These are phyloP conservation scores for Neopelma chrysocephalum DNA, from an alignment of 2,797 vertebrate species.

Conservation along the genomic window DNA sequence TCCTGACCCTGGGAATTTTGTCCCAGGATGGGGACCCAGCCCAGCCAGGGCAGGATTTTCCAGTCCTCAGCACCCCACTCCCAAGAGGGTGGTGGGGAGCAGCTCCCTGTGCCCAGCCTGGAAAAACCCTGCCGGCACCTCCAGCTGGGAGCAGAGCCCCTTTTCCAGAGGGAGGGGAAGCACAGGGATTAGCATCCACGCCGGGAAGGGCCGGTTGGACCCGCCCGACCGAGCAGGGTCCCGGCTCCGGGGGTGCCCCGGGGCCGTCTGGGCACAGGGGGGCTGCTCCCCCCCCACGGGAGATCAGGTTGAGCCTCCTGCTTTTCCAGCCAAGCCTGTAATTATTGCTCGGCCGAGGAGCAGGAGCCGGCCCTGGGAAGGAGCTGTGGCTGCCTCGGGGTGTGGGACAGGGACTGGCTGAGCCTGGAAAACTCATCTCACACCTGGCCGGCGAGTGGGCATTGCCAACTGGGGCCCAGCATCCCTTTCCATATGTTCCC, in stretches of 20 bases:
- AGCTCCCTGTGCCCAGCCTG: neutral
- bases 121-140: neutral
- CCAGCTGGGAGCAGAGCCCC: neutral
- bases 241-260: neutral
- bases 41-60: neutral
- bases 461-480: fast-evolving
- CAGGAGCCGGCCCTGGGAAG: neutral
- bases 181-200: neutral
- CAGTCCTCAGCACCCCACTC: fast-evolving
- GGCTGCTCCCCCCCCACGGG: neutral
- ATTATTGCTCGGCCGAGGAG: neutral
- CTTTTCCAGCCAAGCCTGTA: neutral
- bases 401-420: neutral
- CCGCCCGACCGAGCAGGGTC: neutral
- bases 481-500: fast-evolving
- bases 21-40: neutral
- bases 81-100: neutral
- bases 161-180: neutral
- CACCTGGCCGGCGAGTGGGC: fast-evolving
- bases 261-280: neutral
- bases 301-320: constrained; percentile 7
- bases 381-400: neutral
- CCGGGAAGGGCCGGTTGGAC: neutral
- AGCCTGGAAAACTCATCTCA: neutral
- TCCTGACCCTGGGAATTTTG: neutral